Evolutionary conservation across 2,113 vertebrate species (phyloP).

Genomic region (Leucosticte australis): DNA sequence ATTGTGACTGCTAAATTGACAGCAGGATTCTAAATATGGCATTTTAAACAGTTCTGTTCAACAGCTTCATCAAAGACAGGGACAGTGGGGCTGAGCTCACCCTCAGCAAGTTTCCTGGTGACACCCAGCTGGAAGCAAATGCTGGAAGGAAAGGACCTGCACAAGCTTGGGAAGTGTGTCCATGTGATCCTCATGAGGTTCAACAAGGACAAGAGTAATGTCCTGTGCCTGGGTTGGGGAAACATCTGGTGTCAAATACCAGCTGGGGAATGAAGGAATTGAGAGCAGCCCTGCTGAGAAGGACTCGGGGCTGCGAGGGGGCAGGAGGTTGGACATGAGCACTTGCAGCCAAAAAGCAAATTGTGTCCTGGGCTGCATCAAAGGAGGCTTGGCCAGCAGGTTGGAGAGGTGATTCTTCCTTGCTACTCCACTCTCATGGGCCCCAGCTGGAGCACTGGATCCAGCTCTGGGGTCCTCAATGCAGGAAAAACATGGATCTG

Average conservation of each 20-base stretch:
- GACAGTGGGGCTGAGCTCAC: not conserved
- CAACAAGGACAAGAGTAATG: not conserved
- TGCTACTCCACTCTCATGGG: not conserved
- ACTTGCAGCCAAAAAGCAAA: not conserved
- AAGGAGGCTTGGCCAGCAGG: not conserved
- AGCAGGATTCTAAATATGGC: not conserved
- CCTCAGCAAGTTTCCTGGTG: not conserved
- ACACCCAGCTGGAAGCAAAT: not conserved
- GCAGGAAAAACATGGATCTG: not conserved
- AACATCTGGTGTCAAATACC: not conserved
- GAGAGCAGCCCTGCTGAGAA: not conserved
- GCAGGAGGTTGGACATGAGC: not conserved
- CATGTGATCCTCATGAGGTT: not conserved
- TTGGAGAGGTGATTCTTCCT: not conserved
- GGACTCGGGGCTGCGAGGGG: rapidly evolving
- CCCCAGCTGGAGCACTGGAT: not conserved
- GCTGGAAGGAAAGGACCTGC: not conserved
- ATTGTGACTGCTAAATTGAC: not conserved
- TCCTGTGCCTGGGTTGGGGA: not conserved
- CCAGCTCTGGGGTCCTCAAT: not conserved
- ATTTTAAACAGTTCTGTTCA: not conserved
- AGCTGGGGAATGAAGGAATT: not conserved
- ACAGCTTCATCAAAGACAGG: not conserved
- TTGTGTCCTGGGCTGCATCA: not conserved
- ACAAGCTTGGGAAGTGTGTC: not conserved